These are phyloP conservation scores for Drosophila pectinifera DNA, from an alignment of 1,140 invertebrate genomes.

Conservation along the genomic window DNA sequence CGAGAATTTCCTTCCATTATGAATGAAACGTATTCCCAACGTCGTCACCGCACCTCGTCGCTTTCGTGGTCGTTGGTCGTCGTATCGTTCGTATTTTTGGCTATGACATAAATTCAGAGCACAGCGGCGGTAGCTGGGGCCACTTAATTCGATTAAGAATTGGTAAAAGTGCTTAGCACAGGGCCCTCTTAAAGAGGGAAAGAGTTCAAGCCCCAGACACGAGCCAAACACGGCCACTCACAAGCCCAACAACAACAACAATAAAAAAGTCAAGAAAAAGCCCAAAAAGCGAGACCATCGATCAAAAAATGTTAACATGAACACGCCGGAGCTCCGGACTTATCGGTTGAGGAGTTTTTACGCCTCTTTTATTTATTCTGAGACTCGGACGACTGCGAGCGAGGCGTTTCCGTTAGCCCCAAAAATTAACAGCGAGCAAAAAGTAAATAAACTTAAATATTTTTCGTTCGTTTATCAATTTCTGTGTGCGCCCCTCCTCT, in stretches of 20 bases:
- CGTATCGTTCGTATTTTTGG: constrained; percentile 64
- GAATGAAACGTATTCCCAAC: constrained; percentile 63
- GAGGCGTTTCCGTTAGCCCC: constrained; percentile 50
- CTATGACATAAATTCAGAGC: constrained; percentile 73
- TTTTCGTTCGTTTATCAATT: constrained; percentile 54
- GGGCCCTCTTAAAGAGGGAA: not conserved
- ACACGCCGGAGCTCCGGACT: constrained; percentile 48
- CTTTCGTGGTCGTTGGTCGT: not conserved
- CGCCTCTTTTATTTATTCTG: constrained; percentile 72
- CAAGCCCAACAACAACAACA: constrained; percentile 1
- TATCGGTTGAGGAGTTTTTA: constrained; percentile 55
- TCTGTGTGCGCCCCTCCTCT: not conserved
- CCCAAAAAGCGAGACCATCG: constrained; percentile 19
- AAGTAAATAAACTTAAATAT: constrained; percentile 69
- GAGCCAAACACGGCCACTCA: constrained; percentile 5
- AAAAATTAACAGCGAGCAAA: constrained; percentile 64
- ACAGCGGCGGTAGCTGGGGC: constrained; percentile 15
- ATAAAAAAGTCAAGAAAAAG: not conserved
- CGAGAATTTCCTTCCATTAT: constrained; percentile 62
- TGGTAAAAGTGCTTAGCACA: constrained; percentile 33
- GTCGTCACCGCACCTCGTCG: not conserved
- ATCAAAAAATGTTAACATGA: constrained; percentile 64
- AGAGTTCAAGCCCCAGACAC: constrained; percentile 8
- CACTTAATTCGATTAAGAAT: constrained; percentile 47
- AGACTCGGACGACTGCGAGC: constrained; percentile 32